Evolutionary conservation across 2,888 invertebrate species (phyloP).

Genomic region (Drosophila hawaiiensis): DNA sequence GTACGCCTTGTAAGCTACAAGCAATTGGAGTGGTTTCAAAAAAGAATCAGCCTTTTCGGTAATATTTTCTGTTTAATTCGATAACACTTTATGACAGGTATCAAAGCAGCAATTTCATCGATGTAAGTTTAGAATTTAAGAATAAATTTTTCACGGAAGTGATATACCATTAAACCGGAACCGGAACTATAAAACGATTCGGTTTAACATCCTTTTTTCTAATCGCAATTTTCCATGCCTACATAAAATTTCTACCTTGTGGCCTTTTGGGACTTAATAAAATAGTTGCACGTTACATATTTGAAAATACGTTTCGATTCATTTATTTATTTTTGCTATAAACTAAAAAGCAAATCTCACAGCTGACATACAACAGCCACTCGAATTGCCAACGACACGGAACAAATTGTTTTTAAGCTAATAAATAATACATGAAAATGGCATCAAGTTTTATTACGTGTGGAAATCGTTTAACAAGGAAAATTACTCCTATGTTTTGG

Average conservation of each 20-base stretch:
- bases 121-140: not conserved
- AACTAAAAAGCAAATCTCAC: not conserved
- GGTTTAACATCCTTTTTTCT: not conserved
- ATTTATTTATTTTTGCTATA: not conserved
- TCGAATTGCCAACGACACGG: not conserved
- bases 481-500: conserved; percentile 40
- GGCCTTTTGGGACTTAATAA: not conserved
- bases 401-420: conserved; percentile 4
- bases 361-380: not conserved
- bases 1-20: not conserved
- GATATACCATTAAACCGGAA: not conserved
- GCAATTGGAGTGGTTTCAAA: not conserved
- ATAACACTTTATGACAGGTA: not conserved
- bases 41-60: not conserved
- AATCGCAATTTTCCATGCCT: not conserved
- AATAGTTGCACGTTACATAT: not conserved
- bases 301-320: not conserved
- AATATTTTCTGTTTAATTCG: not conserved
- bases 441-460: conserved; percentile 25
- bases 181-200: not conserved
- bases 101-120: not conserved
- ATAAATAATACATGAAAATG: conserved; percentile 30
- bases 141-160: not conserved
- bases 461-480: conserved; percentile 34
- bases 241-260: not conserved